Evolutionary conservation across 2,113 vertebrate species (phyloP), one percentile per base, ranked within the genome.

Genomic region (Lepisosteus osseus): DNA sequence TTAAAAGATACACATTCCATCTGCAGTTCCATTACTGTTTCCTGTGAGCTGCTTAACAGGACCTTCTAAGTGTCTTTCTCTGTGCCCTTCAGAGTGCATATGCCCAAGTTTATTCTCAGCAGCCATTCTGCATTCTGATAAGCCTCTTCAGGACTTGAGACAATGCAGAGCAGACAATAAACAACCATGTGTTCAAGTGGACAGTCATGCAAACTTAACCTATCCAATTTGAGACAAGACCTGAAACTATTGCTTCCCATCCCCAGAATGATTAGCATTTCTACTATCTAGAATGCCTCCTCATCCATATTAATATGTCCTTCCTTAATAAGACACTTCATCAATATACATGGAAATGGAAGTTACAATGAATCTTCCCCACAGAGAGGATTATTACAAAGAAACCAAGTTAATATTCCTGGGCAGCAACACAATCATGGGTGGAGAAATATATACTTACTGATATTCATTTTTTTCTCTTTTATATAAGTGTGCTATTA

Each of bases 331-430:
- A 73, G 71, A 61, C 51, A 55, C 71, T 59, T 73, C 71, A 73
- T 73, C 71, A 73, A 73, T 73, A 73, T 67, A 73, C 71, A 73
- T 73, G 55, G 56, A 67, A 72, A 57, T 67, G 71, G 40, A 17
- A 43, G 47, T 59, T 15, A 59, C 57, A 59, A 59, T 59, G 57
- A 59, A 59, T 4, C 63, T 54, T 55, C 51, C n/a, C 65, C 43
- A 11, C 65, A 7, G 55, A 41, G 59, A 61, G 54, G 64, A 61
- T 73, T 73, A 73, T 73, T 73, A 47, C 56, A 55, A 41, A 73
- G 71, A 67, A 67, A n/a, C 42, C 64, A 61, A 41, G 13, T 43
- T 57, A 66, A 66, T 15, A 56, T 54, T 72, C 70, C 70, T 57
- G 71, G 71, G 65, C 65, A 73, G 44, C 59, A 17, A 67, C 45